Evolutionary conservation across 2,888 invertebrate genomes (phyloP).

Genomic region (Galerucella calmariensis): DNA sequence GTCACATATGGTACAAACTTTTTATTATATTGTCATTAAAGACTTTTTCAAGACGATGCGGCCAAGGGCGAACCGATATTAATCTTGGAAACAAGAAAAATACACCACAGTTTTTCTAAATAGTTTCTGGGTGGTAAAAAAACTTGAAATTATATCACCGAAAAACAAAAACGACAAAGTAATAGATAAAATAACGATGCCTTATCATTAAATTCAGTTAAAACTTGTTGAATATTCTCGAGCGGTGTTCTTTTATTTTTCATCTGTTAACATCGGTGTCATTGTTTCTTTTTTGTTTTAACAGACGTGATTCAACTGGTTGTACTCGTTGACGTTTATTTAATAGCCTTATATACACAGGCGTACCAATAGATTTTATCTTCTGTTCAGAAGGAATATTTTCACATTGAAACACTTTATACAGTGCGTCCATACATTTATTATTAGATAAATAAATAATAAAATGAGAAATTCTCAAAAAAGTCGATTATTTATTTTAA

Average conservation of each 20-base stretch:
- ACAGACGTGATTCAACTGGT: constrained; percentile 28
- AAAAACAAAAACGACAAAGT: no score
- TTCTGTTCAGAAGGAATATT: neutral
- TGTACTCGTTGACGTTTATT: constrained; percentile 23
- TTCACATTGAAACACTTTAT: neutral
- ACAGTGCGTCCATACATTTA: no score
- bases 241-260: constrained; percentile 20
- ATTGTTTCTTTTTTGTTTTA: constrained; percentile 20
- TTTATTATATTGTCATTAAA: constrained; percentile 18
- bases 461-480: no score
- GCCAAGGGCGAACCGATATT: neutral
- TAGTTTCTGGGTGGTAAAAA: no score
- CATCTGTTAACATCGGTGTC: constrained; percentile 8
- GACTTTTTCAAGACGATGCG: neutral
- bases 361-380: neutral
- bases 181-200: no score
- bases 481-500: no score
- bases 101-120: neutral
- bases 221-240: constrained; percentile 24
- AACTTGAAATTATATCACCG: no score
- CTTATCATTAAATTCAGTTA: neutral
- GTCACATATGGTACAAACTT: constrained; percentile 9
- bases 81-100: neutral
- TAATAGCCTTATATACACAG: constrained; percentile 10
- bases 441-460: no score